Evolutionary conservation across 2,888 invertebrate genomes (phyloP).

Genomic region (Hemistola chrysoprasaria): DNA sequence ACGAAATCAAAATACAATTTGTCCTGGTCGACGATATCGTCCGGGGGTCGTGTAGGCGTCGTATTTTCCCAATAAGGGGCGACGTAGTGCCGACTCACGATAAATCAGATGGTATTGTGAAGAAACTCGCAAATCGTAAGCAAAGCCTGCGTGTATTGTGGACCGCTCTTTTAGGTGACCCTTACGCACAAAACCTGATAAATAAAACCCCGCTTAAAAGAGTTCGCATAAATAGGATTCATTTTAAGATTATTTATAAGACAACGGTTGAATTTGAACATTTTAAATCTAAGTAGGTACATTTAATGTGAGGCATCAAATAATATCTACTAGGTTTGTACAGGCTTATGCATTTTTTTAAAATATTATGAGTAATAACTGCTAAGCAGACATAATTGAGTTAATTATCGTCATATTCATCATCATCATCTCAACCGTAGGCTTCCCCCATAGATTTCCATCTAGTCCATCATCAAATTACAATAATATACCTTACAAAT

Average conservation of each 20-base stretch:
- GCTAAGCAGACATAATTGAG: no score
- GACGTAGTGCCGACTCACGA: conserved; percentile 48
- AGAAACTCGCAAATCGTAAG: conserved; percentile 56
- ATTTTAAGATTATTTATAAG: conserved; percentile 21
- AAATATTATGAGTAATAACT: no score
- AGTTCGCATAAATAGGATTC: conserved; percentile 13
- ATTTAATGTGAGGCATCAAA: no score
- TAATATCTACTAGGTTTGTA: no score
- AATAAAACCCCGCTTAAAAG: conserved; percentile 30
- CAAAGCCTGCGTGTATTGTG: conserved; percentile 44
- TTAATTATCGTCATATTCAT: no score
- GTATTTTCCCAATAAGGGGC: conserved; percentile 48
- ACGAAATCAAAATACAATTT: conserved; percentile 33
- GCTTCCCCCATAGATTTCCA: no score
- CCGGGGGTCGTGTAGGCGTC: conserved; percentile 45
- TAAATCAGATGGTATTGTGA: conserved; percentile 61
- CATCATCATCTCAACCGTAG: no score
- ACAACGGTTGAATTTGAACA: conserved; percentile 4
- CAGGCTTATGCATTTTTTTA: no score
- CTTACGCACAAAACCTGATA: conserved; percentile 34
- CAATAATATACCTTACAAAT: no score
- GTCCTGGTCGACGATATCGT: conserved; percentile 39
- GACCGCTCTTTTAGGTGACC: conserved; percentile 36
- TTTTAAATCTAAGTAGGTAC: no score
- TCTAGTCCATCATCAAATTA: no score